Percentiles rank a stretch among this genome's conserved stretches.
Conservation (phyloP, 2,888 invertebrate species). For the Yponomeuta sedellus region DNA sequence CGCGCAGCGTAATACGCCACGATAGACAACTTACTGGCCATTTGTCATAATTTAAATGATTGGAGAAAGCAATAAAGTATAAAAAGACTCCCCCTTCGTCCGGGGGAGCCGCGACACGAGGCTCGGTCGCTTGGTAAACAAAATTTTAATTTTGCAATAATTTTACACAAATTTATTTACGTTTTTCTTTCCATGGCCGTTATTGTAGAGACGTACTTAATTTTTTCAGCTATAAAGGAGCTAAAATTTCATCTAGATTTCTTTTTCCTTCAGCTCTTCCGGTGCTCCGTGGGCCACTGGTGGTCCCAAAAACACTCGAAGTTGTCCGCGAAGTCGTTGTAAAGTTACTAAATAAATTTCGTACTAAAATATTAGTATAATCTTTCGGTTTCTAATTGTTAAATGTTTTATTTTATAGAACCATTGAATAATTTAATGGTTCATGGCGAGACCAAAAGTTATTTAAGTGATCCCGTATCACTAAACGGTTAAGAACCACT, state of each 20-base stretch:
- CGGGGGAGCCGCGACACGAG: background rate
- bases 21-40: background rate
- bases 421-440: too few relatives aligned
- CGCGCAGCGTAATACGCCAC: background rate
- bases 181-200: too few relatives aligned
- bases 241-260: too few relatives aligned
- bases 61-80: background rate
- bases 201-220: too few relatives aligned
- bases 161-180: too few relatives aligned
- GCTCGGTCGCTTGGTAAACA: background rate
- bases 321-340: background rate
- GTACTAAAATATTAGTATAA: too few relatives aligned
- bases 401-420: too few relatives aligned
- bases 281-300: too few relatives aligned
- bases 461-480: background rate
- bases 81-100: background rate
- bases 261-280: too few relatives aligned
- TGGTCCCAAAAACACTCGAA: background rate
- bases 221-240: too few relatives aligned
- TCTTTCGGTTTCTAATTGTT: too few relatives aligned
- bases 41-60: background rate
- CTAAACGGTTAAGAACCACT: too few relatives aligned
- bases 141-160: background rate
- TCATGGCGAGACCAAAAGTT: background rate
- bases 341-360: background rate